Conservation (phyloP, 1,140 invertebrate species). For the Acromyrmex charruanus region DNA sequence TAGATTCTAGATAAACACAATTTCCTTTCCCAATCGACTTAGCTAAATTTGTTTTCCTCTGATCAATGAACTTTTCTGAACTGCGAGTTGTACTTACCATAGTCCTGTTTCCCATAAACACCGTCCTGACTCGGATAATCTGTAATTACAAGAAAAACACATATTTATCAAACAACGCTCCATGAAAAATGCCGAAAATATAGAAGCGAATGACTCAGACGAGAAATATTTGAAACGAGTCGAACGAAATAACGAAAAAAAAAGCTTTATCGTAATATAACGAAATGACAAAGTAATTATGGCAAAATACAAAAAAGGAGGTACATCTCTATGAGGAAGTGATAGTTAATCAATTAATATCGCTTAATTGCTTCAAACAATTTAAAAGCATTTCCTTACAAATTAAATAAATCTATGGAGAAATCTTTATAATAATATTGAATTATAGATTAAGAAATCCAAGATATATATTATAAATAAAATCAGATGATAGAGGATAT, state of each 20-base stretch:
- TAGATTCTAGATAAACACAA: slow-evolving; percentile 7
- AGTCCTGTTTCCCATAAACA: slow-evolving; percentile 85
- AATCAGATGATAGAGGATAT: background rate
- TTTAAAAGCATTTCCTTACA: background rate
- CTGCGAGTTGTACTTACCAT: slow-evolving; percentile 84
- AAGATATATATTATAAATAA: background rate
- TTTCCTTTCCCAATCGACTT: background rate
- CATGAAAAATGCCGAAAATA: background rate
- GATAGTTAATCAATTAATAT: slow-evolving; percentile 1
- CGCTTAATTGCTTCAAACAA: background rate
- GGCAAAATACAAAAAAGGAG: background rate
- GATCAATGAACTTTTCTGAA: slow-evolving; percentile 60
- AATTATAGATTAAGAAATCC: slow-evolving; percentile 2
- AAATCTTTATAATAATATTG: background rate
- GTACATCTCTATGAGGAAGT: background rate
- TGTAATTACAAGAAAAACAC: slow-evolving; percentile 75
- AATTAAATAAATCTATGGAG: background rate
- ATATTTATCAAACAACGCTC: slow-evolving; percentile 21
- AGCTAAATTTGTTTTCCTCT: slow-evolving; percentile 11
- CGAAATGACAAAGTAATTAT: slow-evolving; percentile 4
- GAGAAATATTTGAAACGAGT: slow-evolving; percentile 69
- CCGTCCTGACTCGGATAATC: slow-evolving; percentile 84
- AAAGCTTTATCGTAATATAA: background rate
- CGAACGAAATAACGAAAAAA: background rate
- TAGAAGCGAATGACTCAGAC: slow-evolving; percentile 66